phyloP scores from a whole-genome alignment of 2,888 invertebrate genomes.

The Pristionchus mayeri region DNA sequence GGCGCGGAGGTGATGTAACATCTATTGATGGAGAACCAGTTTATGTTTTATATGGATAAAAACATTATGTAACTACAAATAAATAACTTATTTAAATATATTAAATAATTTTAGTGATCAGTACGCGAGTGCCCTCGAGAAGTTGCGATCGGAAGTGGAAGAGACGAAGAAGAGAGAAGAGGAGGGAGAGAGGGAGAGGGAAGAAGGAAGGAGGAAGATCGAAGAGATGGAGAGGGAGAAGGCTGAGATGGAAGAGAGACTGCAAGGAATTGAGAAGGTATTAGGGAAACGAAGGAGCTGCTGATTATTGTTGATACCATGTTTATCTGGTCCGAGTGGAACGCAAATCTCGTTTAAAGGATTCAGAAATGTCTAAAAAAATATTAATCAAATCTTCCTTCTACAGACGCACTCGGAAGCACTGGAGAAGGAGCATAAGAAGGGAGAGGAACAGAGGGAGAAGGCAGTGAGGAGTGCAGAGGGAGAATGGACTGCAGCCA shows the following conservation, averaged over 20 bases:
- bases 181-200: slow-evolving; percentile 13
- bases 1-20: neutral
- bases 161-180: neutral
- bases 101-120: slow-evolving; percentile 51
- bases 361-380: neutral
- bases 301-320: neutral
- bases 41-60: neutral
- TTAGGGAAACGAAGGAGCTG: no score
- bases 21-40: neutral
- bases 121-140: slow-evolving; percentile 54
- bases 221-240: slow-evolving; percentile 49
- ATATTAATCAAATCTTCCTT: neutral
- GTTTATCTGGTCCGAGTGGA: no score
- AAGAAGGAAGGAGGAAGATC: slow-evolving; percentile 18
- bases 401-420: slow-evolving; percentile 50
- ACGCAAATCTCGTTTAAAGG: neutral
- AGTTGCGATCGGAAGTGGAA: slow-evolving; percentile 3
- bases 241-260: slow-evolving; percentile 38
- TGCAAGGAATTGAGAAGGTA: slow-evolving; percentile 46
- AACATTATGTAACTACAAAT: neutral
- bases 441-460: slow-evolving; percentile 56
- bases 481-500: slow-evolving; percentile 51
- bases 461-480: slow-evolving; percentile 56
- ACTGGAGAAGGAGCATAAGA: slow-evolving; percentile 53
- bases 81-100: neutral